Percentiles rank a stretch among this genome's conserved stretches.
Evolutionary conservation across 2,888 invertebrate genomes (phyloP).

Genomic region (Schizaphis graminum): DNA sequence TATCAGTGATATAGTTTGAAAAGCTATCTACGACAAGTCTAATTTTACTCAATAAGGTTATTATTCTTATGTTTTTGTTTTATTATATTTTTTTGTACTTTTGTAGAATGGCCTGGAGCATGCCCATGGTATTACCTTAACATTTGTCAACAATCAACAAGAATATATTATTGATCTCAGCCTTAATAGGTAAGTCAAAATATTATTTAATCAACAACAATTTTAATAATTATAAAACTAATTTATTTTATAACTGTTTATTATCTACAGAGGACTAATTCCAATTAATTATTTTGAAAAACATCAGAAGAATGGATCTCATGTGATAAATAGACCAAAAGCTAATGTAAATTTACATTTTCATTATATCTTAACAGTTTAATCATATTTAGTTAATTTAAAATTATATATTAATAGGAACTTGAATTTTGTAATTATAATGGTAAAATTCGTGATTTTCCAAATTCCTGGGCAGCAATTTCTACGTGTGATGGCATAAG

Average conservation of each 20-base stretch:
- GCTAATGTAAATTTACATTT: constrained; percentile 71
- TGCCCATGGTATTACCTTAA: constrained; percentile 76
- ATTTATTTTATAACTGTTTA: constrained; percentile 35
- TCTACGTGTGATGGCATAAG: constrained; percentile 82
- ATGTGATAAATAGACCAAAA: constrained; percentile 72
- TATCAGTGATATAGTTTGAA: neutral
- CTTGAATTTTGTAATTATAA: constrained; percentile 83
- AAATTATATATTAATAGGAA: constrained; percentile 74
- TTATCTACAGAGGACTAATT: constrained; percentile 75
- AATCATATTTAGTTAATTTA: constrained; percentile 35
- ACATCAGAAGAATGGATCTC: constrained; percentile 72
- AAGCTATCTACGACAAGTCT: neutral
- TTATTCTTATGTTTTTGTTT: neutral
- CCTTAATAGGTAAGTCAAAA: constrained; percentile 75
- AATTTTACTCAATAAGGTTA: neutral
- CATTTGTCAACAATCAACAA: constrained; percentile 78
- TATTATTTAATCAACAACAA: neutral
- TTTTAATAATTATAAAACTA: neutral
- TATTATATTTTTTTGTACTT: constrained; percentile 69
- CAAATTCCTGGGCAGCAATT: constrained; percentile 84
- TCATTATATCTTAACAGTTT: neutral
- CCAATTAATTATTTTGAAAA: constrained; percentile 77
- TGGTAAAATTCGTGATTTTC: constrained; percentile 80
- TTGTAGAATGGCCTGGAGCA: constrained; percentile 73
- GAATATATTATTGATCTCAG: constrained; percentile 79